A percentile compares a stretch with the other conserved stretches of the same genome.
Evolutionary conservation across 2,888 invertebrate species (phyloP).

Genomic region (Tenthredo distinguenda): DNA sequence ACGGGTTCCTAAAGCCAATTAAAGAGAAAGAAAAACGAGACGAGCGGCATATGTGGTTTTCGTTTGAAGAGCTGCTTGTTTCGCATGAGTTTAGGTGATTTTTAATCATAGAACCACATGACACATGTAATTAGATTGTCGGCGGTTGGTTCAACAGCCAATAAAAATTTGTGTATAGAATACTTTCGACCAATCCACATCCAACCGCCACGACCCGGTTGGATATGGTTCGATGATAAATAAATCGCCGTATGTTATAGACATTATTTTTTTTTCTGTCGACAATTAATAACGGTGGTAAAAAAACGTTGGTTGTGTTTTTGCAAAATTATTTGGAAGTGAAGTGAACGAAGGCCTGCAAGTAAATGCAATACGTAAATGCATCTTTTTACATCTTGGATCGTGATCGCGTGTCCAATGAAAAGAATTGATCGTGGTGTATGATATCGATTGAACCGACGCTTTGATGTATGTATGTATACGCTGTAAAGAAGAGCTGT

Average conservation of each 20-base stretch:
- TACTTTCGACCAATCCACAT: background rate
- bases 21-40: background rate
- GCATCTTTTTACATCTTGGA: constrained; percentile 10
- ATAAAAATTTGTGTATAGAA: background rate
- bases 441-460: constrained; percentile 27
- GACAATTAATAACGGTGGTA: background rate
- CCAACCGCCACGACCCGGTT: background rate
- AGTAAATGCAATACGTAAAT: constrained; percentile 9
- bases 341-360: background rate
- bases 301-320: background rate
- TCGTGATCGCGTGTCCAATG: background rate
- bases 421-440: constrained; percentile 21
- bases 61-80: background rate
- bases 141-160: background rate
- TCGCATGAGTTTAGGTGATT: background rate
- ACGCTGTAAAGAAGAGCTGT: constrained; percentile 8
- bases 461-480: constrained; percentile 6
- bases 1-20: constrained; percentile 1
- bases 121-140: background rate
- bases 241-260: background rate
- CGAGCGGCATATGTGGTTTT: background rate
- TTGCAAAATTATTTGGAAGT: background rate
- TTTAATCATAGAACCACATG: background rate
- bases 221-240: constrained; percentile 1
- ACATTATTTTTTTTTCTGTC: background rate